A percentile compares a stretch with the other conserved stretches of the same genome.
Conservation (phyloP, 2,888 invertebrate genomes). For the Caenorhabditis sp. region DNA sequence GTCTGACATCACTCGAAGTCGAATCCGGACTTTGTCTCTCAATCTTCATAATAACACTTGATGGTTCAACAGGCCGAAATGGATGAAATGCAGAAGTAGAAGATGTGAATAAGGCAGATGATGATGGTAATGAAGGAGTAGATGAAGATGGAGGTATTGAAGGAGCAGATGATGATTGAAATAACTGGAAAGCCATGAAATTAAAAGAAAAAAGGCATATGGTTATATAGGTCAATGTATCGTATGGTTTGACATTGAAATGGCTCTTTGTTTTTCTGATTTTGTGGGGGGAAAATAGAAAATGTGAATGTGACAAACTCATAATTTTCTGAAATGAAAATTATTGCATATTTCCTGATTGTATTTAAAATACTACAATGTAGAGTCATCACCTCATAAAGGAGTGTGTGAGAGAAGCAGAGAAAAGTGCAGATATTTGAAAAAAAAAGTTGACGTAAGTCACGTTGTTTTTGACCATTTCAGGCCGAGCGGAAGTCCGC, state of each 20-base stretch:
- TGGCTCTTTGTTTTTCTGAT: slow-evolving; percentile 20
- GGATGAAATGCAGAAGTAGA: slow-evolving; percentile 50
- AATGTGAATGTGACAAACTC: neutral
- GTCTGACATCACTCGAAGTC: slow-evolving; percentile 28
- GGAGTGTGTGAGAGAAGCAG: no score
- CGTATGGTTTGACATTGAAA: no score
- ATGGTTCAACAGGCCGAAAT: slow-evolving; percentile 32
- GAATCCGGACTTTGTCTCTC: slow-evolving; percentile 54
- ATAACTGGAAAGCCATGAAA: slow-evolving; percentile 13
- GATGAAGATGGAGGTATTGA: slow-evolving; percentile 11
- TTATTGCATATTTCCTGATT: no score
- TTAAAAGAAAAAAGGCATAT: slow-evolving; percentile 16
- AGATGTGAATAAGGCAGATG: slow-evolving; percentile 35
- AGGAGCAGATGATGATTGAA: neutral
- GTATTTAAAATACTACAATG: no score
- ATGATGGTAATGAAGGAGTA: slow-evolving; percentile 22
- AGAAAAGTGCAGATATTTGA: no score
- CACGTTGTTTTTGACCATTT: no score
- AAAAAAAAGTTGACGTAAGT: no score
- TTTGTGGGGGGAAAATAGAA: neutral
- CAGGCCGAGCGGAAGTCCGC: no score
- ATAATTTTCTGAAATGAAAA: no score
- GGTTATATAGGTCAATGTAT: slow-evolving; percentile 31
- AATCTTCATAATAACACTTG: slow-evolving; percentile 45
- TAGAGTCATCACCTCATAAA: no score